Conservation (phyloP, 1,140 invertebrate genomes). For the Pteromalus puparum region DNA sequence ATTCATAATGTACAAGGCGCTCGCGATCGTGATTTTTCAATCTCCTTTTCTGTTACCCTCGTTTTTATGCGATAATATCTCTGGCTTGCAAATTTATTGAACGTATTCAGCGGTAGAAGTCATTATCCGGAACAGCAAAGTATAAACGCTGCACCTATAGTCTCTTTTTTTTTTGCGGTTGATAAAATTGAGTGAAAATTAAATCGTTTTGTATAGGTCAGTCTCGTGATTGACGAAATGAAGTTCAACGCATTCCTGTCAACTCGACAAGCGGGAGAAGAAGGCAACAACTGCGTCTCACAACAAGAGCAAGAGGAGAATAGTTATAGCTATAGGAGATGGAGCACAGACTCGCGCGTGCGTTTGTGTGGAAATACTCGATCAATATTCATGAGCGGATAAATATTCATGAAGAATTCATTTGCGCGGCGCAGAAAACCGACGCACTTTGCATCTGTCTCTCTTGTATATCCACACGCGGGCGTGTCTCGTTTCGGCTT, state of each 20-base stretch:
- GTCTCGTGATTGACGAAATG: neutral
- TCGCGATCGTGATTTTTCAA: neutral
- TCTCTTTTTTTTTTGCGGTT: too few species aligned
- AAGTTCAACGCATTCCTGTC: neutral
- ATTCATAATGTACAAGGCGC: neutral
- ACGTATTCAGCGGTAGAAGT: neutral
- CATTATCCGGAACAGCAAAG: neutral
- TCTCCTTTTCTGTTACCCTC: neutral
- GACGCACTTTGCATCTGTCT: conserved; percentile 33
- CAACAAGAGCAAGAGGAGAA: neutral
- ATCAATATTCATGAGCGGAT: conserved; percentile 61
- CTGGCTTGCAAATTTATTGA: conserved; percentile 26
- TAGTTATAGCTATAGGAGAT: too few species aligned
- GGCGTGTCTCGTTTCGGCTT: conserved; percentile 45
- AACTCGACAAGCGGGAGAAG: neutral
- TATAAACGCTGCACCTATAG: too few species aligned
- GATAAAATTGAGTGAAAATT: neutral
- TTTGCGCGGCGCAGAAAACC: conserved; percentile 37
- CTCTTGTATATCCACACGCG: neutral
- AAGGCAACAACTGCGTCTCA: neutral
- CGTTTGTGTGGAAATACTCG: conserved; percentile 22
- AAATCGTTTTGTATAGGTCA: neutral
- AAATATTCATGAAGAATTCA: conserved; percentile 61
- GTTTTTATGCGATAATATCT: neutral
- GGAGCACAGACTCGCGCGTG: neutral